Evolutionary conservation across 64 coral and sea anemone species (phyloP), one percentile per base, ranked within the genome.

Genomic region (Trachythela sp.): DNA sequence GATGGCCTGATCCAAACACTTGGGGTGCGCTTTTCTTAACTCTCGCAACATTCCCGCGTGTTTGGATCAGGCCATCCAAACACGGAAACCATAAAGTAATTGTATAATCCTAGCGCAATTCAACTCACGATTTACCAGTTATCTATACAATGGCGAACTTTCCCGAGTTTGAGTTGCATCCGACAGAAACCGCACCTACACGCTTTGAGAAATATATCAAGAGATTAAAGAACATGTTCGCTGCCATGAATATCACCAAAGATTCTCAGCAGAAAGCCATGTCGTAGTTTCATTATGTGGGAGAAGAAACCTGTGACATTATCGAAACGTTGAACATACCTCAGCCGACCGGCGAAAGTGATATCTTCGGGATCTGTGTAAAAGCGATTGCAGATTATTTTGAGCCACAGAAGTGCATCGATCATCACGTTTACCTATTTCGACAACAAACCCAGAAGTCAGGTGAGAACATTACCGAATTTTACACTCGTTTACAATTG

Each of bases 341-440:
- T 13, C 86, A 92, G 10, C 86, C 48, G 64, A 49, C 72, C 36
- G 77, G 37, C 34, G 77, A 48, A 85, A 58, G 40, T 75, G 71
- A 87, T 34, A 58, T 48, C 51, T 84, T 77, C 36, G 71, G 83
- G 29, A 87, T 27, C 18, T 70, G 39, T 83, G 49, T 92, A 7
- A 92, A 92, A 85, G 87, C 77, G 4, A 48, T 92, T 70, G 9
- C 77, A 17, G 48, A 89, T 89, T 9, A 92, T 40, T 92, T 92
- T 35, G 91, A 92, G 48, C 80, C 87, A 35, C 91, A 92, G 13
- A 92, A 92, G 34, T 92, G 91, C 49, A 48, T 89, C 43, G 87
- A 76, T 48, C 85, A 92, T 30, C 90, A 85, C 40, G 77, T 91
- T 6, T 91, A 91, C 15, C 45, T 59, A 13, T 91, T 91, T 40